These are phyloP conservation scores for Zaprionus inermis DNA, from an alignment of 1,140 invertebrate species.

Conservation along the genomic window DNA sequence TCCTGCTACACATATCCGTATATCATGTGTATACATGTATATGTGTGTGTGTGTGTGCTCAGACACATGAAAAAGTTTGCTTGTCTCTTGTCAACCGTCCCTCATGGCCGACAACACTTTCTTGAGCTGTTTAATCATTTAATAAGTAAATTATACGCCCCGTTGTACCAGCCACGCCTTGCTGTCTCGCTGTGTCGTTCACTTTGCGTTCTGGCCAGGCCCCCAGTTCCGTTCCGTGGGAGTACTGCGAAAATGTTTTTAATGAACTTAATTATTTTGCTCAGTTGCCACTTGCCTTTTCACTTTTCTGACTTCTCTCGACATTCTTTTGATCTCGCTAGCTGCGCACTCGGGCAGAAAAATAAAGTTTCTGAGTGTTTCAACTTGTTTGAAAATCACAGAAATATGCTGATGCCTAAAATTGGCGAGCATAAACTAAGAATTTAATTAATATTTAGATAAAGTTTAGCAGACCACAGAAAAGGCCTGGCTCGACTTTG, in stretches of 20 bases:
- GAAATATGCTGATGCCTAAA: slow-evolving; percentile 3
- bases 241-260: slow-evolving; percentile 50
- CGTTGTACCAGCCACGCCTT: slow-evolving; percentile 17
- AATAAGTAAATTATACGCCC: slow-evolving; percentile 76
- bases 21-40: slow-evolving; percentile 15
- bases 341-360: slow-evolving; percentile 18
- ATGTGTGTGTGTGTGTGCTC: slow-evolving; percentile 4
- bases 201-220: neutral
- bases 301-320: neutral
- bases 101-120: slow-evolving; percentile 57
- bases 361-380: neutral
- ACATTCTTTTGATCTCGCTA: slow-evolving; percentile 1
- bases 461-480: neutral
- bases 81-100: neutral
- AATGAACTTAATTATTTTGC: slow-evolving; percentile 67
- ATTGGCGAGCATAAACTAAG: neutral
- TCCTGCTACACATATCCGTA: slow-evolving; percentile 7
- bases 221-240: slow-evolving; percentile 14
- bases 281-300: slow-evolving; percentile 19
- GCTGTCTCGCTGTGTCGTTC: neutral
- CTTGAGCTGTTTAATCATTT: slow-evolving; percentile 67
- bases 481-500: neutral
- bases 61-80: slow-evolving; percentile 49
- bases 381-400: neutral
- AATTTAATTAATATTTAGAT: slow-evolving; percentile 2